Conservation (phyloP, 1,140 invertebrate genomes). For the Penaeus japonicus region DNA sequence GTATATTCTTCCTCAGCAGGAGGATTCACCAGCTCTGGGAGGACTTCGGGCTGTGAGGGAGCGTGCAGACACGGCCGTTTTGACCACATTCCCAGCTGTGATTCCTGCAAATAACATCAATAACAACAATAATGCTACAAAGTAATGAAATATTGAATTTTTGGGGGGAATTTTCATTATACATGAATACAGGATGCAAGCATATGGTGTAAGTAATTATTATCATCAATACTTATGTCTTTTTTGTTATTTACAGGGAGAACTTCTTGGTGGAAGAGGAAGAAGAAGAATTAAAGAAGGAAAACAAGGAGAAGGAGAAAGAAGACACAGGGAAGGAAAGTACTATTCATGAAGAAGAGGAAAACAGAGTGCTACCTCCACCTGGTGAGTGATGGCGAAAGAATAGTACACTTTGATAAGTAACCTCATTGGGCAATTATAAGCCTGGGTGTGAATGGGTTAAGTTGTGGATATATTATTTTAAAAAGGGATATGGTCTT, state of each 20-base stretch:
- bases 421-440: too few relatives aligned
- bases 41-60: conserved; percentile 30
- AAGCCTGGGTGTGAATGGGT: too few relatives aligned
- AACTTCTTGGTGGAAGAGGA: conserved; percentile 35
- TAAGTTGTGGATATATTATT: too few relatives aligned
- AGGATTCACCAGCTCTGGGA: conserved; percentile 21
- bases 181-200: not conserved
- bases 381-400: too few relatives aligned
- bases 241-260: conserved; percentile 23
- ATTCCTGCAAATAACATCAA: conserved; percentile 6
- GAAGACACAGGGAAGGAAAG: not conserved
- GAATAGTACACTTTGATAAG: too few relatives aligned
- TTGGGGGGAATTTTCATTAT: not conserved
- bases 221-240: not conserved
- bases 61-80: conserved; percentile 19
- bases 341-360: not conserved
- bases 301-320: conserved; percentile 41
- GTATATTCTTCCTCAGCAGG: not conserved
- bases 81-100: conserved; percentile 43
- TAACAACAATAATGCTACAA: not conserved
- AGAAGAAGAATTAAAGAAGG: conserved; percentile 43
- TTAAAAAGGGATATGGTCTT: too few relatives aligned
- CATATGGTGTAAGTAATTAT: not conserved
- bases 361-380: not conserved
- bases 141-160: not conserved